Conservation (phyloP, 92 coral and sea anemone genomes). For the Parazoanthus swiftii region DNA sequence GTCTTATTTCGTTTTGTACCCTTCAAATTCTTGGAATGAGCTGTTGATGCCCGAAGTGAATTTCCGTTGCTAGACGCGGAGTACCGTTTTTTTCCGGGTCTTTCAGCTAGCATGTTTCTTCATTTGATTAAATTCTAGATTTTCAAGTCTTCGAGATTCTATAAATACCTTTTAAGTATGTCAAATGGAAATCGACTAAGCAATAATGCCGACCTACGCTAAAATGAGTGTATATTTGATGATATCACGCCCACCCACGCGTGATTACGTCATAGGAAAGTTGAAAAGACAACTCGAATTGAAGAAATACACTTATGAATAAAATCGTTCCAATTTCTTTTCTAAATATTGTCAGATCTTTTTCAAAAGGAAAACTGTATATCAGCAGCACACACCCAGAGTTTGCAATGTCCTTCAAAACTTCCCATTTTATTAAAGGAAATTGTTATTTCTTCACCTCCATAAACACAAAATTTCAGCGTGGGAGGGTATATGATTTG, state of each 20-base stretch:
- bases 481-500: constrained; percentile 8
- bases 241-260: constrained; percentile 37
- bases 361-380: background rate
- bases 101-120: too few relatives aligned
- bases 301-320: background rate
- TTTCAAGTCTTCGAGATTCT: background rate
- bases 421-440: background rate
- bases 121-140: background rate
- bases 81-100: background rate
- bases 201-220: background rate
- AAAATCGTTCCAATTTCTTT: background rate
- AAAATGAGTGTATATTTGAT: constrained; percentile 6
- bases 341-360: background rate
- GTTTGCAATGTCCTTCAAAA: background rate
- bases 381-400: background rate
- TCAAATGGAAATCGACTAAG: background rate
- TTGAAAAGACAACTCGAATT: background rate
- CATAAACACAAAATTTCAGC: background rate
- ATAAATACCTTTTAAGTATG: constrained; percentile 4
- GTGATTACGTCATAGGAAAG: constrained; percentile 20
- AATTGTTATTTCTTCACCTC: background rate
- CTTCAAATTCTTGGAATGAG: background rate
- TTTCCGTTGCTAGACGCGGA: too few relatives aligned
- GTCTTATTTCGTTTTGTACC: background rate
- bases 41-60: background rate